Percentiles rank a stretch among this genome's conserved stretches.
These are phyloP conservation scores for Liasis olivaceus DNA, from an alignment of 2,797 vertebrate species.

Conservation along the genomic window DNA sequence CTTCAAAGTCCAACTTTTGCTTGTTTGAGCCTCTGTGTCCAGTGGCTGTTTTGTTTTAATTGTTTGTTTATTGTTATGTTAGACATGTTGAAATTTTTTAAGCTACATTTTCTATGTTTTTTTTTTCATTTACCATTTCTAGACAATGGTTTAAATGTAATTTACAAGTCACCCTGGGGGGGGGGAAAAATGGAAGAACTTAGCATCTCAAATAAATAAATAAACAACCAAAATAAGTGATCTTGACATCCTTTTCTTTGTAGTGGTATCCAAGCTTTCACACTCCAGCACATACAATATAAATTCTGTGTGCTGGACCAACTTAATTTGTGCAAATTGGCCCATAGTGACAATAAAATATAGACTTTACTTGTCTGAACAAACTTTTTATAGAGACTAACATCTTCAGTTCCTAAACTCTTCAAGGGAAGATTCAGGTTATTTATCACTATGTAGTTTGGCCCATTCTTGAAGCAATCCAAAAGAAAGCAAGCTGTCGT, in stretches of 20 bases:
- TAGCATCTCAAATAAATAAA: neutral
- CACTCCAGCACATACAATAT: neutral
- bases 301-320: neutral
- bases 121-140: neutral
- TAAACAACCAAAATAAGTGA: neutral
- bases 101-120: neutral
- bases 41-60: neutral
- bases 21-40: neutral
- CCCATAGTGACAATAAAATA: neutral
- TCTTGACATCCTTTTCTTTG: neutral
- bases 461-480: slow-evolving; percentile 24
- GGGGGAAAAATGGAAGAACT: neutral
- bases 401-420: slow-evolving; percentile 29
- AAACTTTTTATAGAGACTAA: slow-evolving; percentile 25
- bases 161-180: neutral
- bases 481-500: slow-evolving; percentile 29
- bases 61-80: neutral
- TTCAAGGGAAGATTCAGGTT: slow-evolving; percentile 17
- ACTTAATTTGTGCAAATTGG: neutral
- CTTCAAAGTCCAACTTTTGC: neutral
- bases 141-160: neutral
- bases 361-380: neutral
- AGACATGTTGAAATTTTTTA: neutral
- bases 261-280: neutral
- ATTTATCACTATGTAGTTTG: slow-evolving; percentile 39